Evolutionary conservation across 2,113 vertebrate species (phyloP).

Genomic region (Pelecanoides urinatrix): DNA sequence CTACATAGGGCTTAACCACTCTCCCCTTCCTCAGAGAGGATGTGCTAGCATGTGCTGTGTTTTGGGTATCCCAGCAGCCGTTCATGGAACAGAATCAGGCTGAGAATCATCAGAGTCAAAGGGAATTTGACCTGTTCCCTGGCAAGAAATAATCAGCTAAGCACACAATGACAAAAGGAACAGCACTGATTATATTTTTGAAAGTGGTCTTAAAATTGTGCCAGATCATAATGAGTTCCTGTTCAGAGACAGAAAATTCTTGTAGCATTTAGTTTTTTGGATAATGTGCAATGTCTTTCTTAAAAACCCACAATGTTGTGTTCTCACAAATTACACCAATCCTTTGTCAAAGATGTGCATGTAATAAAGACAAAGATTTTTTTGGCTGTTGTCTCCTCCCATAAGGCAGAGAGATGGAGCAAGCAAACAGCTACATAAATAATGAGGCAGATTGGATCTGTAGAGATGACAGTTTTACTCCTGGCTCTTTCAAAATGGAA

Average conservation of each 20-base stretch:
- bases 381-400: neutral
- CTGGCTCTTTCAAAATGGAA: neutral
- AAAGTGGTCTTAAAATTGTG: neutral
- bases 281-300: neutral
- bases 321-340: neutral
- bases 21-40: neutral
- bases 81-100: neutral
- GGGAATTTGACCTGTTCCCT: neutral
- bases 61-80: neutral
- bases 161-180: neutral
- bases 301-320: neutral
- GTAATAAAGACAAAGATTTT: neutral
- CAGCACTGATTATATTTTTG: neutral
- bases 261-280: neutral
- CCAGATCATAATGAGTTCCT: neutral
- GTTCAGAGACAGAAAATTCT: neutral
- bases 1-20: neutral
- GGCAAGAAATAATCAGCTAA: neutral
- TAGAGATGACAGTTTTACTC: neutral
- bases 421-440: neutral
- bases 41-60: neutral
- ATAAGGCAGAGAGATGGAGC: neutral
- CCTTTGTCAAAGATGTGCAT: neutral
- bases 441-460: neutral
- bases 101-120: neutral